Percentiles rank a stretch among this genome's conserved stretches.
Conservation (phyloP, 1,140 invertebrate genomes). For the Vanessa tameamea region DNA sequence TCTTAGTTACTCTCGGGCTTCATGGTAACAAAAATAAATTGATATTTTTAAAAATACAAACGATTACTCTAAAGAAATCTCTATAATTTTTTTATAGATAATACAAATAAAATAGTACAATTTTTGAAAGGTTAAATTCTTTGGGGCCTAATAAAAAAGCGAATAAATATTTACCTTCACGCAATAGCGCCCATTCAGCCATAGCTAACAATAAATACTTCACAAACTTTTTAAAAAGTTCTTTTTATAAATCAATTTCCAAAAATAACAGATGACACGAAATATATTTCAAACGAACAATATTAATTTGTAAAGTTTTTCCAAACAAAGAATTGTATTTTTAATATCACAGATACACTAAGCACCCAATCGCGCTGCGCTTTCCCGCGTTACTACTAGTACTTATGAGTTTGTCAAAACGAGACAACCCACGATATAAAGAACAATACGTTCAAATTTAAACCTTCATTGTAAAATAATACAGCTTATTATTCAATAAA, state of each 20-base stretch:
- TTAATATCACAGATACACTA: slow-evolving; percentile 4
- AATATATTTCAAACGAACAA: not conserved
- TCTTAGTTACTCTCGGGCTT: no score
- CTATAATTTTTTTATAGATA: no score
- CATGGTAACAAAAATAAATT: no score
- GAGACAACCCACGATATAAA: not conserved
- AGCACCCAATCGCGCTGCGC: slow-evolving; percentile 42
- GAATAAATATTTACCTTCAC: slow-evolving; percentile 19
- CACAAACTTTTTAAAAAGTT: slow-evolving; percentile 13
- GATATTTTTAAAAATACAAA: no score
- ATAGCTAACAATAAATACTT: slow-evolving; percentile 12
- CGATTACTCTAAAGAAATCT: no score
- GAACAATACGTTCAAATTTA: slow-evolving; percentile 7
- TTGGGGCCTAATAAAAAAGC: not conserved
- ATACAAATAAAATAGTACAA: no score
- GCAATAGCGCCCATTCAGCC: slow-evolving; percentile 13
- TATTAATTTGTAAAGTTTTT: slow-evolving; percentile 3
- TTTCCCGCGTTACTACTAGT: slow-evolving; percentile 59
- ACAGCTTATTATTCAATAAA: slow-evolving; percentile 13
- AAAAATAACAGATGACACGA: not conserved
- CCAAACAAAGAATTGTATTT: slow-evolving; percentile 20
- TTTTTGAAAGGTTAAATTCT: not conserved
- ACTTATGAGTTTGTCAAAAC: slow-evolving; percentile 30
- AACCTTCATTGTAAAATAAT: not conserved
- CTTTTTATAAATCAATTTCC: not conserved